Evolutionary conservation across 1,140 invertebrate species (phyloP), one percentile per base, ranked within the genome.

Genomic region (Euglossa dilemma): DNA sequence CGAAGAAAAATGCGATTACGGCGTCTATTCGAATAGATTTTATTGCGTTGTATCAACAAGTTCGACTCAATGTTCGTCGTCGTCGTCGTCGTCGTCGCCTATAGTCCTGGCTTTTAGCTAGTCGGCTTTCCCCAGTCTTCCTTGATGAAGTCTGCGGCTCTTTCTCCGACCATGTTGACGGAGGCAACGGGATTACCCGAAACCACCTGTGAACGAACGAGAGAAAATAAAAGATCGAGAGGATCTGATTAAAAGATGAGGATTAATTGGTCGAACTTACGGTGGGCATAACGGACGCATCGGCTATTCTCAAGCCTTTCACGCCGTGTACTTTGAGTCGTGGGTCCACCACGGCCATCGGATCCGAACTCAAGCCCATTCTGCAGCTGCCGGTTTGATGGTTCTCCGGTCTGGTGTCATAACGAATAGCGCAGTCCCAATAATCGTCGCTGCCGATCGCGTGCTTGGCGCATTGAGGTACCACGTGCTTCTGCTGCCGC

Each of bases 331-430:
- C 95, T 72, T 85, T 91, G n/a, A 95, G 88, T 77, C 83, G 67
- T 16, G 91, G 82, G 90, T 96, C 95, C 52, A 95, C 94, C 45
- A 95, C 95, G 0, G 95, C 91, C 54, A 92, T 91, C 0, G 85
- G 73, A 84, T 95, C 95, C 0, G 84, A 45, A 18, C 16, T 28
- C 0, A 89, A 84, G 0, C 96, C 96, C 96, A 97, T 96, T 91
- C 94, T 95, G 69, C 95, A 95, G 3, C 95, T 95, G 0, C 96
- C 95, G 0, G 90, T 88, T 80, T 96, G 95, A 91, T 96, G 96
- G 83, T 95, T 95, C 66, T 95, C 92, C 0, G 95, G 94, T 23
- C 93, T 91, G 2, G 94, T 94, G 45, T 95, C 59, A 20, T 92
- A 91, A 59, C 91, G 93, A 5, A 95, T 90, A 0, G 92, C 92